Evolutionary conservation across 2,797 vertebrate species (phyloP).

Genomic region (Lagocephalus sceleratus): DNA sequence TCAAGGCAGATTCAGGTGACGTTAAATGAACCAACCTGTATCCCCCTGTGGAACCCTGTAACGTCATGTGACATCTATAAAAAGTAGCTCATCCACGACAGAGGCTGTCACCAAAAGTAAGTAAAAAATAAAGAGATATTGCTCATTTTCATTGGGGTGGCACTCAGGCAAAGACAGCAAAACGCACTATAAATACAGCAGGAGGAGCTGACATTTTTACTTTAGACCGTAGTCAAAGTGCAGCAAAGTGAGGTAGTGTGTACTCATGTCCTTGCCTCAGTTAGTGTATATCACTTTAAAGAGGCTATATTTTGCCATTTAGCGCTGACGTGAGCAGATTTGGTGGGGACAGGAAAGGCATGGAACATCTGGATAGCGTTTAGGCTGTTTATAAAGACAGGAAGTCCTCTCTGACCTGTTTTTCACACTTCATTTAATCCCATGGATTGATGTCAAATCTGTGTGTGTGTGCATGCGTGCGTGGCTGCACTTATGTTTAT

Average conservation of each 20-base stretch:
- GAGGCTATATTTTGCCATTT: constrained; percentile 70
- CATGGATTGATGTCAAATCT: constrained; percentile 67
- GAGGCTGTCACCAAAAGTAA: constrained; percentile 58
- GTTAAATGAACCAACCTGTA: constrained; percentile 44
- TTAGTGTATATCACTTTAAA: constrained; percentile 71
- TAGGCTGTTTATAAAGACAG: constrained; percentile 72
- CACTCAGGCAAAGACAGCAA: constrained; percentile 51
- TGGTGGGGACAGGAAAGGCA: constrained; percentile 53
- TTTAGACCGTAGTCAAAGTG: constrained; percentile 56
- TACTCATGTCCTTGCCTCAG: constrained; percentile 61
- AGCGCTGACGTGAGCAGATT: constrained; percentile 70
- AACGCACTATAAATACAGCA: constrained; percentile 56
- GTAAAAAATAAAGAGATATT: constrained; percentile 55
- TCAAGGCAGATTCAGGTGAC: constrained; percentile 58
- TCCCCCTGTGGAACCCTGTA: constrained; percentile 42
- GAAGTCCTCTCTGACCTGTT: constrained; percentile 74
- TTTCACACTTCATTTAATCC: constrained; percentile 74
- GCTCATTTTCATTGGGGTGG: constrained; percentile 53
- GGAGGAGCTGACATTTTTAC: constrained; percentile 56
- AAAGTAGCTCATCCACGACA: constrained; percentile 43
- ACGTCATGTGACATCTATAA: constrained; percentile 61
- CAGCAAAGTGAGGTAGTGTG: constrained; percentile 39
- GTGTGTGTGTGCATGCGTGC: constrained; percentile 21
- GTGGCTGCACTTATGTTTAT: constrained; percentile 11
- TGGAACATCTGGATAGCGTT: constrained; percentile 70